Evolutionary conservation across 1,140 invertebrate genomes (phyloP).

Genomic region (Panagrolaimus sp.): DNA sequence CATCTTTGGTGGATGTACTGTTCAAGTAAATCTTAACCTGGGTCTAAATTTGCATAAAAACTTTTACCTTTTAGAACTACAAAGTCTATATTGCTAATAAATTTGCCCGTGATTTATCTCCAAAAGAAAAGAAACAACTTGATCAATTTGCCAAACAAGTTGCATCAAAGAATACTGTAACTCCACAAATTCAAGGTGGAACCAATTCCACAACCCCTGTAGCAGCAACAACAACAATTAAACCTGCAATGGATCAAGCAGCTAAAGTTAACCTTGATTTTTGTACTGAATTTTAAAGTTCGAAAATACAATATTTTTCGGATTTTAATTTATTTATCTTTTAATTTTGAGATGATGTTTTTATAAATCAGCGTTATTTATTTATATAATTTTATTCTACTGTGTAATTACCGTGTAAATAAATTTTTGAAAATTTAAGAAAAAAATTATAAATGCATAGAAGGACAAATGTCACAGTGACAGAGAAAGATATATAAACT

Average conservation of each 20-base stretch:
- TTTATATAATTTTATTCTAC: no score
- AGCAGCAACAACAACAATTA: constrained; percentile 15
- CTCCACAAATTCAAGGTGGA: constrained; percentile 8
- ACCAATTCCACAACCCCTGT: constrained; percentile 3
- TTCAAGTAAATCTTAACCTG: constrained; percentile 22
- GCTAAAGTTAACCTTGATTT: constrained; percentile 43
- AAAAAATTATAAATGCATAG: no score
- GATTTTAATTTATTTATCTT: no score
- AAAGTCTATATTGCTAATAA: constrained; percentile 37
- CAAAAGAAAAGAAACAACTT: constrained; percentile 38
- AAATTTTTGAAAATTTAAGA: no score
- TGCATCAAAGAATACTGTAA: constrained; percentile 15
- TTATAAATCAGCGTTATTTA: no score
- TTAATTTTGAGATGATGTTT: no score
- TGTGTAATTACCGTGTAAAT: no score
- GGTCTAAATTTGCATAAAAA: background rate
- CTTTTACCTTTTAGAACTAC: constrained; percentile 31
- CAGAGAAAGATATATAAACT: no score
- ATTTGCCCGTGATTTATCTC: constrained; percentile 29
- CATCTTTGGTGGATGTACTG: constrained; percentile 37
- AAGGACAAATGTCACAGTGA: no score
- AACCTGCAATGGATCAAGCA: constrained; percentile 11
- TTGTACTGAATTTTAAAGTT: constrained; percentile 52
- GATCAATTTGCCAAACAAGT: constrained; percentile 32
- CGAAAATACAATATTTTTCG: no score